Percentiles rank a stretch among this genome's conserved stretches.
Evolutionary conservation across 2,888 invertebrate genomes (phyloP).

Genomic region (Acleris laterana): DNA sequence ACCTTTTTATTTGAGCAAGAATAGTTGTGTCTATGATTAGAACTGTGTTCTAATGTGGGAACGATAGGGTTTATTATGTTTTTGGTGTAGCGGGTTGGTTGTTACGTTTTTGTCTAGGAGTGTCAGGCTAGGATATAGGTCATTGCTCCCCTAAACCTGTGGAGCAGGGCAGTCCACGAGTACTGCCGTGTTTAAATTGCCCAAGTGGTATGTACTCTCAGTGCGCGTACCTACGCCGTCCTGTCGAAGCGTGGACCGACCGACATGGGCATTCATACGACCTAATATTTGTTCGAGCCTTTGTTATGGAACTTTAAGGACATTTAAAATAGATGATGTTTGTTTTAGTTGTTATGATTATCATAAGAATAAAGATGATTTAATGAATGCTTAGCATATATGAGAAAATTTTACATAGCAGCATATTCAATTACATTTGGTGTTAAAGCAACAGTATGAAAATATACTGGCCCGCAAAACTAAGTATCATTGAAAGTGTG

Average conservation of each 20-base stretch:
- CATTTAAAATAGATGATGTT: slow-evolving; percentile 10
- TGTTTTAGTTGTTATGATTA: slow-evolving; percentile 12
- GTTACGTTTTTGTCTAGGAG: slow-evolving; percentile 62
- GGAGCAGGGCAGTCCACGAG: slow-evolving; percentile 79
- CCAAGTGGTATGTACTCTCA: slow-evolving; percentile 76
- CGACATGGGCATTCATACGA: slow-evolving; percentile 11
- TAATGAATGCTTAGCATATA: background rate
- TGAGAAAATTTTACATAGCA: no score
- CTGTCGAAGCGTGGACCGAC: slow-evolving; percentile 3
- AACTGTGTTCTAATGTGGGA: slow-evolving; percentile 75
- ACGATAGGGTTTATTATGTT: slow-evolving; percentile 78
- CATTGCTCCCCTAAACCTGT: slow-evolving; percentile 84
- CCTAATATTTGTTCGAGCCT: slow-evolving; percentile 30
- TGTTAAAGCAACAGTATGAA: no score
- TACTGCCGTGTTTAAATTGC: slow-evolving; percentile 82
- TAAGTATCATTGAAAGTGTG: no score
- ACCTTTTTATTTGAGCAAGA: slow-evolving; percentile 58
- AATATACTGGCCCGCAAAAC: no score
- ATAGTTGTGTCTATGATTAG: slow-evolving; percentile 69
- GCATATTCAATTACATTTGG: no score
- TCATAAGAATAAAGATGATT: slow-evolving; percentile 1
- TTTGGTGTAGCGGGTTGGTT: slow-evolving; percentile 58
- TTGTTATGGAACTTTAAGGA: slow-evolving; percentile 25
- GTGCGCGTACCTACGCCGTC: slow-evolving; percentile 47
- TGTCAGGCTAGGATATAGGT: slow-evolving; percentile 81